A percentile compares a stretch with the other conserved stretches of the same genome.
These are phyloP conservation scores for Brassicogethes aeneus DNA, from an alignment of 2,888 invertebrate species.

Conservation along the genomic window DNA sequence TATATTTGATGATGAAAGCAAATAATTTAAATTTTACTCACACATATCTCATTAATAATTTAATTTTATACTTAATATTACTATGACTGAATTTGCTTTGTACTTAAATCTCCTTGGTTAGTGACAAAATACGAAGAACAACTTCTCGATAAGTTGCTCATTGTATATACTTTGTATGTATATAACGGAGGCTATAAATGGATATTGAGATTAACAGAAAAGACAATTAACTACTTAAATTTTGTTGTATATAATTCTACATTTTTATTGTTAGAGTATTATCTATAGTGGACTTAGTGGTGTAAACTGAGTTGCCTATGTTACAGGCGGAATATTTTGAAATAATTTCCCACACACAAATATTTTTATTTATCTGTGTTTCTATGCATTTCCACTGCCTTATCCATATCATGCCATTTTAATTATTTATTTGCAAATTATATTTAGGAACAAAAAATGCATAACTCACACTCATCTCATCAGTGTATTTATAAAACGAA, in stretches of 20 bases:
- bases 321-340: too few relatives aligned
- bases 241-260: constrained; percentile 32
- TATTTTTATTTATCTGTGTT: constrained; percentile 28
- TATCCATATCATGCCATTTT: constrained; percentile 30
- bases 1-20: constrained; percentile 10
- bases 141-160: too few relatives aligned
- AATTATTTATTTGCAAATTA: constrained; percentile 22
- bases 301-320: too few relatives aligned
- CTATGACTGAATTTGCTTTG: constrained; percentile 19
- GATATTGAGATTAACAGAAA: constrained; percentile 15
- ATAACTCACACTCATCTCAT: constrained; percentile 7
- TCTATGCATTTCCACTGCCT: constrained; percentile 34
- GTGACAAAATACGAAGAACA: constrained; percentile 20
- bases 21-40: constrained; percentile 9
- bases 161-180: constrained; percentile 16
- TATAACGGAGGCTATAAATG: constrained; percentile 20
- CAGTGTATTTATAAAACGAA: constrained; percentile 8
- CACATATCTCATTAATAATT: constrained; percentile 12
- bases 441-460: constrained; percentile 4
- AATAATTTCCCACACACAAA: too few relatives aligned
- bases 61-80: constrained; percentile 11
- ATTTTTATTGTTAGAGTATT: constrained; percentile 28
- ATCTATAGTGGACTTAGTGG: too few relatives aligned
- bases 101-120: constrained; percentile 25
- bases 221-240: constrained; percentile 32